phyloP scores from a whole-genome alignment of 2,888 invertebrate species.

The Nesidiocoris tenuis region DNA sequence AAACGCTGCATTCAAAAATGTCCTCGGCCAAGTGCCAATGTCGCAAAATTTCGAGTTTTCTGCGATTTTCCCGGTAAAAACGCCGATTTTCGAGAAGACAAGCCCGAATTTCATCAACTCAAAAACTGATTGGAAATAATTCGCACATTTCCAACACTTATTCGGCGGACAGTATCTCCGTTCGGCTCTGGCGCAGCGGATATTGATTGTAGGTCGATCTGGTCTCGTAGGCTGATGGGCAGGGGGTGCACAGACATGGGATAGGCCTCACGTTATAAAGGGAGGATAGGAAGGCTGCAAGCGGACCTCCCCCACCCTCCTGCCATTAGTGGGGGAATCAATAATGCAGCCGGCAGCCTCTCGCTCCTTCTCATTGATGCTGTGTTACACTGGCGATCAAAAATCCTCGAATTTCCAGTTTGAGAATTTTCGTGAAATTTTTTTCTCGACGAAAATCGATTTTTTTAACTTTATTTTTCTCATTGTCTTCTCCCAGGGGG shows the following conservation, averaged over 20 bases:
- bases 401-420: too few species aligned
- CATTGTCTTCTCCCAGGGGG: too few species aligned
- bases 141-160: neutral
- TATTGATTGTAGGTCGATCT: conserved; percentile 4
- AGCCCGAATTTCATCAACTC: neutral
- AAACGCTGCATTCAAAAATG: too few species aligned
- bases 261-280: neutral
- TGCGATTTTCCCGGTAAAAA: neutral
- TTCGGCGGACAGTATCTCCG: neutral
- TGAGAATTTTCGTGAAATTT: too few species aligned
- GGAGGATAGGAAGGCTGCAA: conserved; percentile 13
- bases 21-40: too few species aligned
- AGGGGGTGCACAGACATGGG: neutral
- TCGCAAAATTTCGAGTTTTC: neutral
- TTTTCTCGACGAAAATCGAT: too few species aligned
- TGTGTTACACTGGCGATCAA: neutral
- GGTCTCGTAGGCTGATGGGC: conserved; percentile 1
- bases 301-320: conserved; percentile 10
- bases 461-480: too few species aligned
- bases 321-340: conserved; percentile 31
- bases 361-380: neutral
- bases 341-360: conserved; percentile 24
- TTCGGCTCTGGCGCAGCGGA: neutral
- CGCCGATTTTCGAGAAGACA: neutral
- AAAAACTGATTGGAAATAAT: neutral